phyloP scores from a whole-genome alignment of 2,113 vertebrate species.

The Anoplopoma fimbria region DNA sequence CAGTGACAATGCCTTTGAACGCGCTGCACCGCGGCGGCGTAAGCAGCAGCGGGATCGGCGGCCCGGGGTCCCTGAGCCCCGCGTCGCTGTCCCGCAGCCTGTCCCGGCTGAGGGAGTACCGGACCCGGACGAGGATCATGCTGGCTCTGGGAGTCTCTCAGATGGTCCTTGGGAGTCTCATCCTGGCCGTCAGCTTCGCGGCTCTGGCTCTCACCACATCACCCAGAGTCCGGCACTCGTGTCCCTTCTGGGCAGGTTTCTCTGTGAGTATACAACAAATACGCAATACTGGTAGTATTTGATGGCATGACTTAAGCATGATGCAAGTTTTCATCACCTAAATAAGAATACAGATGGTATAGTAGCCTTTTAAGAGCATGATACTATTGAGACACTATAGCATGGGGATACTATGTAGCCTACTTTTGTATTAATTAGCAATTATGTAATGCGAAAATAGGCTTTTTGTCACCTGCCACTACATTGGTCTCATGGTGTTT shows the following conservation, averaged over 20 bases:
- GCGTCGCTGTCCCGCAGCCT: slow-evolving; percentile 91
- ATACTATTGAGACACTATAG: background rate
- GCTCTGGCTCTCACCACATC: slow-evolving; percentile 97
- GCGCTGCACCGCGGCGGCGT: slow-evolving; percentile 82
- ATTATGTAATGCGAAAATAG: background rate
- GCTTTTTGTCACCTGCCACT: background rate
- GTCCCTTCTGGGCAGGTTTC: slow-evolving; percentile 98
- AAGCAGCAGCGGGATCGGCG: slow-evolving; percentile 70
- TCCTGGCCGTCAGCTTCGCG: slow-evolving; percentile 97
- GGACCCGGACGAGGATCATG: slow-evolving; percentile 93
- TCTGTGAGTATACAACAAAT: slow-evolving; percentile 90
- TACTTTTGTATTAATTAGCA: background rate
- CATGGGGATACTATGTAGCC: background rate
- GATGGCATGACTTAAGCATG: background rate
- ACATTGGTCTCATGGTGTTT: background rate
- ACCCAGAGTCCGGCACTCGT: slow-evolving; percentile 95
- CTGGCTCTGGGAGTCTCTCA: slow-evolving; percentile 94
- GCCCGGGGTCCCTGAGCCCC: slow-evolving; percentile 86
- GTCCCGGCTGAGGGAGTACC: slow-evolving; percentile 90
- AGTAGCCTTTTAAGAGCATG: background rate
- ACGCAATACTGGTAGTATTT: background rate
- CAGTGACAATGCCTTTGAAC: slow-evolving; percentile 80
- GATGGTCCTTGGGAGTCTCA: slow-evolving; percentile 96
- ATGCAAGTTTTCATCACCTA: background rate
- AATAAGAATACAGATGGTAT: background rate